These are phyloP conservation scores for Antechinus flavipes DNA, from an alignment of 2,113 vertebrate species.

Conservation along the genomic window DNA sequence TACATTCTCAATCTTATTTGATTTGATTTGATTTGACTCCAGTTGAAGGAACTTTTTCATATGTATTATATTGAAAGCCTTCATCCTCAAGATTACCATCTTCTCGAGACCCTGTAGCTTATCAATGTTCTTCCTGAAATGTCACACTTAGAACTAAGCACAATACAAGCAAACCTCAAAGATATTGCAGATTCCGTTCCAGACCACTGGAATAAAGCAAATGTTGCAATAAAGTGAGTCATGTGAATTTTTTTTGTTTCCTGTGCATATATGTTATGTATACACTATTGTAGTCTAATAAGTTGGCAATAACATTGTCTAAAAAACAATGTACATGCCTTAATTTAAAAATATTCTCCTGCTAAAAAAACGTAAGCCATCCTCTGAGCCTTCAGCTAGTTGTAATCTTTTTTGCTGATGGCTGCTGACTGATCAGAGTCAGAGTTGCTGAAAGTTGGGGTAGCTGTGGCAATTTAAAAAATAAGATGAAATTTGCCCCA, in stretches of 20 bases:
- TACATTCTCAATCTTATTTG: background rate
- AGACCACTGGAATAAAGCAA: background rate
- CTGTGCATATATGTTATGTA: background rate
- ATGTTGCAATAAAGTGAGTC: background rate
- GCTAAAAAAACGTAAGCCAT: background rate
- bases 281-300: background rate
- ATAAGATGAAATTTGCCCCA: background rate
- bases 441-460: background rate
- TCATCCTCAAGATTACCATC: background rate
- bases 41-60: background rate
- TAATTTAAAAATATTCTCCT: background rate
- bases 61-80: background rate
- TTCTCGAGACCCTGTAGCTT: background rate
- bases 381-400: background rate
- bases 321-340: background rate
- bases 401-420: background rate
- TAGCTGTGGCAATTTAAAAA: background rate
- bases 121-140: background rate
- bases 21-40: background rate
- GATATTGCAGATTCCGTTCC: background rate
- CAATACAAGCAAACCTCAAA: background rate
- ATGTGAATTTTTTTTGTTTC: background rate
- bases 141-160: background rate
- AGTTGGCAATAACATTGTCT: background rate
- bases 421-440: background rate